Evolutionary conservation across 2,113 vertebrate genomes (phyloP).

Genomic region (Globicephala melas): DNA sequence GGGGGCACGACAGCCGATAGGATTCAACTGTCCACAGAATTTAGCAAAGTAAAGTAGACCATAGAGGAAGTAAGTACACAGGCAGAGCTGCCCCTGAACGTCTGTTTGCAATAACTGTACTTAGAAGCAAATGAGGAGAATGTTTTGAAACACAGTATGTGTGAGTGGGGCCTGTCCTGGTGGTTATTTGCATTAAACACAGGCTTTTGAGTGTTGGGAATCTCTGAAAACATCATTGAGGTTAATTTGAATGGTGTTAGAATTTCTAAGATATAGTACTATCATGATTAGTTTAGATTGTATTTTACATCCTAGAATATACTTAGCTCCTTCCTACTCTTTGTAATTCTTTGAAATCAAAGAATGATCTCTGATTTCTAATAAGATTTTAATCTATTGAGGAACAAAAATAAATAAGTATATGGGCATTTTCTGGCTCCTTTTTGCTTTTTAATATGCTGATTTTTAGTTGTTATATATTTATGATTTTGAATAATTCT

Average conservation of each 20-base stretch:
- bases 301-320: conserved; percentile 27
- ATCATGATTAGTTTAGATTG: not conserved
- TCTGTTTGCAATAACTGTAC: not conserved
- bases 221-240: not conserved
- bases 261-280: not conserved
- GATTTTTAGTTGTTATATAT: conserved; percentile 1
- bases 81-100: not conserved
- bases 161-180: not conserved
- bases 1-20: not conserved
- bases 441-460: conserved; percentile 38
- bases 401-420: conserved; percentile 21
- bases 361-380: not conserved
- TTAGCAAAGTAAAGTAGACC: not conserved
- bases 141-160: not conserved
- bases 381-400: conserved; percentile 19
- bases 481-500: conserved; percentile 41
- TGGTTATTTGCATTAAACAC: not conserved
- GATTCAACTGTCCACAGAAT: conserved; percentile 4
- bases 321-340: not conserved
- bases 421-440: not conserved
- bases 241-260: not conserved
- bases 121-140: not conserved
- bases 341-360: not conserved
- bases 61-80: not conserved
- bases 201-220: not conserved